Evolutionary conservation across 2,888 invertebrate genomes (phyloP), one percentile per base, ranked within the genome.

Genomic region (Marasmarcha lunaedactyla): DNA sequence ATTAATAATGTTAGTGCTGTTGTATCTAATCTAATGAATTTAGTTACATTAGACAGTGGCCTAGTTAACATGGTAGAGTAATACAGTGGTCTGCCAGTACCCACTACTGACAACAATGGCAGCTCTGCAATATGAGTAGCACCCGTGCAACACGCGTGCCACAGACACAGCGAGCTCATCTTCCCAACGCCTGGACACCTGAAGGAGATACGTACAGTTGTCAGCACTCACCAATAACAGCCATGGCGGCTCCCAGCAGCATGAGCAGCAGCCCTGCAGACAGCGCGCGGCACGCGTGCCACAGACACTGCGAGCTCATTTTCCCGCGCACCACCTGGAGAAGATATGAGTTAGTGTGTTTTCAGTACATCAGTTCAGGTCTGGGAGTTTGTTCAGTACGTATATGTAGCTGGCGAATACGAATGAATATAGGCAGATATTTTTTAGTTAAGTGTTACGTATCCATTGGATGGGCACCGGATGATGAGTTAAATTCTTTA

Each of bases 121-220:
- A 41, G 93, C 92, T 14, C 97, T 97, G 85, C 48, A 93, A 84
- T 89, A 97, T 93, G 46, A 97, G 85, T 47, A 95, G 84, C 48
- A 95, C 84, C 20, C 97, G 96, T 95, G 53, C 95, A 91, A 70
- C 96, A 96, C 20, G 96, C 96, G 67, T 95, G 94, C 95, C 96
- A 97, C 49, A 97, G 85, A 67, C 95, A 96, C 61, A 90, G 87
- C 35, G 93, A 91, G 56, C 94, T 93, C 86, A 94, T 93, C 79
- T 94, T 94, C 43, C 93, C 93, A 45, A n/a, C n/a, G n/a, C n/a
- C n/a, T n/a, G n/a, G n/a, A n/a, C n/a, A n/a, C n/a, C n/a, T n/a
- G n/a, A n/a, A n/a, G n/a, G n/a, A n/a, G n/a, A n/a, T n/a, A n/a
- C n/a, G n/a, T n/a, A n/a, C n/a, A n/a, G n/a, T n/a, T n/a, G 20